A percentile compares a stretch with the other conserved stretches of the same genome.
phyloP scores from a whole-genome alignment of 2,797 vertebrate species.

The Aeoliscus strigatus region DNA sequence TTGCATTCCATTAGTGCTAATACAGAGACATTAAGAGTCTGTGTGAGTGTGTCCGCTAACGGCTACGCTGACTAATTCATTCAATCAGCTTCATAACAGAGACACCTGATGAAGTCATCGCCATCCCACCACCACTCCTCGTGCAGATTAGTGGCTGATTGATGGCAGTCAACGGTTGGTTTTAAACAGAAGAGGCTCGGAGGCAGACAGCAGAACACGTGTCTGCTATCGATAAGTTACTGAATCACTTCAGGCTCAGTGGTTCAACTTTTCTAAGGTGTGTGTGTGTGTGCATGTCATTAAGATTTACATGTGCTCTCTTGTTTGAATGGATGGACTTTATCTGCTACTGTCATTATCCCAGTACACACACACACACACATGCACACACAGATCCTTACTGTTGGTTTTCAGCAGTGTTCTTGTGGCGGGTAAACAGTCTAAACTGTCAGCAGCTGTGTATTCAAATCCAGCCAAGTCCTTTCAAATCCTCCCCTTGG shows the following conservation, averaged over 20 bases:
- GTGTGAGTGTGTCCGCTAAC: slow-evolving; percentile 50
- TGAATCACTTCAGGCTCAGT: too few relatives aligned
- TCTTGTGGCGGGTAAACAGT: slow-evolving; percentile 31
- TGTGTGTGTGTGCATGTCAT: too few relatives aligned
- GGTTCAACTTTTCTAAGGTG: too few relatives aligned
- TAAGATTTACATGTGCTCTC: too few relatives aligned
- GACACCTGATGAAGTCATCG: slow-evolving; percentile 50
- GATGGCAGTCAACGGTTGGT: slow-evolving; percentile 51
- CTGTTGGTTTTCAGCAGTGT: slow-evolving; percentile 16
- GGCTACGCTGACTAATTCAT: slow-evolving; percentile 70
- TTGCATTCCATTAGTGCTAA: slow-evolving; percentile 81
- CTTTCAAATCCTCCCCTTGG: slow-evolving; percentile 34
- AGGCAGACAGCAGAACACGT: slow-evolving; percentile 26
- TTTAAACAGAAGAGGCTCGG: slow-evolving; percentile 34
- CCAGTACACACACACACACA: slow-evolving; percentile 9
- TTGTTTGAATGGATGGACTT: too few relatives aligned
- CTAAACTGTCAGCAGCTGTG: slow-evolving; percentile 21
- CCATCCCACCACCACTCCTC: slow-evolving; percentile 41
- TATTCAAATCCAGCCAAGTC: slow-evolving; percentile 29
- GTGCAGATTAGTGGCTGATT: slow-evolving; percentile 46
- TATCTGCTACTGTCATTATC: too few relatives aligned
- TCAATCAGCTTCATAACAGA: slow-evolving; percentile 71
- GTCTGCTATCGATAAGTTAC: too few relatives aligned
- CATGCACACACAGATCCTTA: slow-evolving; percentile 19
- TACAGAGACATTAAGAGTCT: slow-evolving; percentile 73